phyloP scores from a whole-genome alignment of 1,140 invertebrate species.

The Solen grandis region DNA sequence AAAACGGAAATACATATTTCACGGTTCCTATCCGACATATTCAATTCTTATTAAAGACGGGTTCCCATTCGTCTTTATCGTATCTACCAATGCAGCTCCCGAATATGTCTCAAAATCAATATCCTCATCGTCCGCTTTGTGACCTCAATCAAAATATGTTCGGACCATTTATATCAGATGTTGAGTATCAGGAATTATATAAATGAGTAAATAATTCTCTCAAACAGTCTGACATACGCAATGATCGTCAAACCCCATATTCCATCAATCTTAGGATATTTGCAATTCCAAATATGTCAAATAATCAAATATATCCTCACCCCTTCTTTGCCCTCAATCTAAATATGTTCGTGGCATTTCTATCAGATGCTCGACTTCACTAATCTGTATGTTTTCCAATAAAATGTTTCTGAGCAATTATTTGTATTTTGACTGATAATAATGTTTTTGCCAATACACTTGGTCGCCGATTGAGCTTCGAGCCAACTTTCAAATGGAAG shows the following conservation, averaged over 20 bases:
- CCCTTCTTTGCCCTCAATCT: conserved; percentile 47
- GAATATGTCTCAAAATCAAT: not conserved
- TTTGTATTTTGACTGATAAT: conserved; percentile 49
- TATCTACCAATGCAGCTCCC: too few species aligned
- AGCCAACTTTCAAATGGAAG: too few species aligned
- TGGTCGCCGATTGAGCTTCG: too few species aligned
- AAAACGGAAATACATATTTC: too few species aligned
- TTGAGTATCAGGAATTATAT: conserved; percentile 21
- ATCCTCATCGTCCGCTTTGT: conserved; percentile 19
- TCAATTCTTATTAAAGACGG: too few species aligned
- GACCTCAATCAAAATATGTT: conserved; percentile 53
- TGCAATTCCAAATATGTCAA: conserved; percentile 55
- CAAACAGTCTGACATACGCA: conserved; percentile 33
- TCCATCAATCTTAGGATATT: conserved; percentile 42
- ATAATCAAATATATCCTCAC: conserved; percentile 48
- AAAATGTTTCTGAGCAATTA: conserved; percentile 44
- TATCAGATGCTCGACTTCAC: conserved; percentile 50
- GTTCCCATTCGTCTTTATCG: too few species aligned
- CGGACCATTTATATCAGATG: conserved; percentile 41
- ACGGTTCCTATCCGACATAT: too few species aligned
- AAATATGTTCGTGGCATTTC: conserved; percentile 50
- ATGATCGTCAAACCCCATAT: conserved; percentile 22
- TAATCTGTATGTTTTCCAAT: conserved; percentile 53
- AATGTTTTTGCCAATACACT: conserved; percentile 23
- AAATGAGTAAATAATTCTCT: conserved; percentile 36